Base-by-base conservation (phyloP, 2,113 vertebrate species). In the Sphyrna mokarran region DNA sequence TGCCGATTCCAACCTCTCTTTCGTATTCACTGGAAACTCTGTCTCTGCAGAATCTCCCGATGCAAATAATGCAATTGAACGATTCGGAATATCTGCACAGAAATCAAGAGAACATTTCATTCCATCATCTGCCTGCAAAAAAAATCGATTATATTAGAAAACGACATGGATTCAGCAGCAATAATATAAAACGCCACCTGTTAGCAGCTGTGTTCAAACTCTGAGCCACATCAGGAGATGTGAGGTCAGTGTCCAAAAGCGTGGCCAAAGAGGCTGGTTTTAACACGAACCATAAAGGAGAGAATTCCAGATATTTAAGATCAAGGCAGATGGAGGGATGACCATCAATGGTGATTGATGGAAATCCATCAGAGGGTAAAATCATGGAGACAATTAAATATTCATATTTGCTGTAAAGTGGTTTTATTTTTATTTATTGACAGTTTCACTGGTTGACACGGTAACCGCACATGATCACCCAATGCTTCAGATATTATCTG, bases 1-100 rank as follows among this genome's bases (percentile, higher is more conserved):
- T 0, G 98, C 98, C 23, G 97, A 97, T 0, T 97, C 96, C 96
- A 98, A 96, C 95, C 97, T 98, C 95, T 97, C 96, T 85, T 97
- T 97, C 13, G 96, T 96, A 76, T 95, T 43, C 48, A 96, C 96
- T 76, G 95, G 78, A 2, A 40, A 69, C 14, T 3, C 70, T 20
- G 91, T n/a, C 96, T 96, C 94, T 0, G 96, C 96, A 8, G 96
- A 61, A 95, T 95, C 96, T 95, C 96, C 97, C 9, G 87, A 54
- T 95, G 96, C 96, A 93, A 97, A 97, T 93, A 97, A 96, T 96
- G 97, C 93, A 95, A 96, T 96, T 95, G 97, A 69, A 29, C 69
- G 66, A 94, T 1, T 22, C 20, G 63, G 63, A 23, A 69, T 10
- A 69, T 37, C 63, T 70, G 18, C 0, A 29, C 9, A 70, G 13